phyloP scores from a whole-genome alignment of 35 echinoderm and acorn worm species.

The Ptychodera flava region DNA sequence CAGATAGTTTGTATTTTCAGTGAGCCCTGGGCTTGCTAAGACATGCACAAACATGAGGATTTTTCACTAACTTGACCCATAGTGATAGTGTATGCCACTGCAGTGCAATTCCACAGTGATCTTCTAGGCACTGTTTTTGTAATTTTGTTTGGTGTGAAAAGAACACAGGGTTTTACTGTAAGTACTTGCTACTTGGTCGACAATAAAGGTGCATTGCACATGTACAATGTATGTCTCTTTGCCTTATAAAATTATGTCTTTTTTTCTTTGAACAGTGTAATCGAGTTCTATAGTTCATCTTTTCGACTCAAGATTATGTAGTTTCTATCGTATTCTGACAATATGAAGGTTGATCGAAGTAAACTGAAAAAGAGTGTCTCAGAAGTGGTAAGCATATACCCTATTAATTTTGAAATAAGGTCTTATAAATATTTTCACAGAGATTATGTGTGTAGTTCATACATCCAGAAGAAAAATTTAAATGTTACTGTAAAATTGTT shows the following conservation, averaged over 20 bases:
- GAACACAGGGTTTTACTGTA: too few relatives aligned
- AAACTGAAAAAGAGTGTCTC: constrained; percentile 95
- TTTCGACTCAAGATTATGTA: background rate
- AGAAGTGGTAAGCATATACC: constrained; percentile 84
- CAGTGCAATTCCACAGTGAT: background rate
- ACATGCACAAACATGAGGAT: too few relatives aligned
- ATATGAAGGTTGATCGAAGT: constrained; percentile 95
- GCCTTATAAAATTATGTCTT: background rate
- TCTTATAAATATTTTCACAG: background rate
- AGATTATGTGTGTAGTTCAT: background rate
- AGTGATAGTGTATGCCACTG: too few relatives aligned
- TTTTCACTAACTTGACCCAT: too few relatives aligned
- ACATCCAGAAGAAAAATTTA: background rate
- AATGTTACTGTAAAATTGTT: background rate
- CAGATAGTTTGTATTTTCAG: too few relatives aligned
- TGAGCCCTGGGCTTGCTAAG: too few relatives aligned
- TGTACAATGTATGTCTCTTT: background rate
- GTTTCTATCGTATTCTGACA: background rate
- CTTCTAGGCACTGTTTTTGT: background rate
- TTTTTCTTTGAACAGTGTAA: background rate
- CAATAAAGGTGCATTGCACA: too few relatives aligned
- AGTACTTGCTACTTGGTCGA: too few relatives aligned
- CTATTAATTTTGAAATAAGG: background rate
- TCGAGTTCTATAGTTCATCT: background rate
- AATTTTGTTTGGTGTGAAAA: too few relatives aligned